Evolutionary conservation across 2,113 vertebrate species (phyloP), one percentile per base, ranked within the genome.

Genomic region (Megalops atlanticus): DNA sequence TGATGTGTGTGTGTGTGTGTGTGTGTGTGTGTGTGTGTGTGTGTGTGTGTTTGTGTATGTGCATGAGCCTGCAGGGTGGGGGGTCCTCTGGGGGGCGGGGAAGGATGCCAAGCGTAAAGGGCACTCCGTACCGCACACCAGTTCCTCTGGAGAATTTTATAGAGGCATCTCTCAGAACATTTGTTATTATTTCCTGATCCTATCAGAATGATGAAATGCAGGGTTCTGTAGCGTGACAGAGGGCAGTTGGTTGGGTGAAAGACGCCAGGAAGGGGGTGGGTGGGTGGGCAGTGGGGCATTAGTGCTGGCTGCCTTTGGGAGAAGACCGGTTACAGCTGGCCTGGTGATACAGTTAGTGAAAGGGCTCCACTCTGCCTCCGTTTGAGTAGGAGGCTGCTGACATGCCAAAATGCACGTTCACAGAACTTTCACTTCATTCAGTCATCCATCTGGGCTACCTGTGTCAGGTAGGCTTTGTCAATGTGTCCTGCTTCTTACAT

Each of bases 161-260:
- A 11, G 6, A 69, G 36, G 70, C 16, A 39, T 74, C 75, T 5
- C 41, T 41, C 24, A 8, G 75, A 54, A 77, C 27, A 43, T 74
- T 74, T 35, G 47, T 47, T 40, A 45, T 52, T 52, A 52, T 77
- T 77, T 52, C 75, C 33, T 35, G 45, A 77, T 74, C 24, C n/a
- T 18, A 27, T 80, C 4, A n/a, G 36, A 49, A 41, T 41, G 47
- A 35, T 39, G 79, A 74, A 74, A 58, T 40, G 33, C 38, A 31
- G 47, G 35, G 35, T 71, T 36, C 71, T 49, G 21, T 74, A 33
- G 45, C n/a, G 38, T 80, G 45, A 79, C 39, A n/a, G 73, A 43
- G 41, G 39, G 73, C 45, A 27, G 73, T 39, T 5, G 21, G 73
- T 14, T 1, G n/a, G 73, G 11, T 40, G 73, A 40, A 38, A 64